Percentiles rank a stretch among this genome's conserved stretches.
These are phyloP conservation scores for Polyploca ridens DNA, from an alignment of 2,888 invertebrate genomes.

Conservation along the genomic window DNA sequence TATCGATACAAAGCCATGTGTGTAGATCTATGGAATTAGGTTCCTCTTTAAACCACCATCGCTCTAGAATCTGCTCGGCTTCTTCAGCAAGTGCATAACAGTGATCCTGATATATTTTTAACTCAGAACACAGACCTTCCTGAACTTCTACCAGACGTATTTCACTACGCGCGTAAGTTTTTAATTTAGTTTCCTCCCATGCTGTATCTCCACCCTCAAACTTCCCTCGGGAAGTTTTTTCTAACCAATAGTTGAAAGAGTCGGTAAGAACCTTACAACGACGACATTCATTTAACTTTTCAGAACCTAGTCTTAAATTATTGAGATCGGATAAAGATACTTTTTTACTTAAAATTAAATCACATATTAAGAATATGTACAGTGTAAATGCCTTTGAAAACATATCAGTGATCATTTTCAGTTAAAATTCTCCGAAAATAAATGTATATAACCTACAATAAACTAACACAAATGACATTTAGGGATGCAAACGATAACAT, in stretches of 20 bases:
- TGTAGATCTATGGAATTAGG: conserved; percentile 67
- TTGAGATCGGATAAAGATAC: conserved; percentile 30
- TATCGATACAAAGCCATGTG: conserved; percentile 91
- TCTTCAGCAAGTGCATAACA: conserved; percentile 93
- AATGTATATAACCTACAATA: no score
- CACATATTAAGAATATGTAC: conserved; percentile 36
- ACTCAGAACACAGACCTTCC: conserved; percentile 91
- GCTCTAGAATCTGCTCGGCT: conserved; percentile 91
- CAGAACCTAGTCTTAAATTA: conserved; percentile 18
- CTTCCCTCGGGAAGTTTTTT: conserved; percentile 92
- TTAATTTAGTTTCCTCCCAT: conserved; percentile 95
- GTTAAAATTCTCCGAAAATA: conserved; percentile 20
- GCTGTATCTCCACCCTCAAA: conserved; percentile 97
- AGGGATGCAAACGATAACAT: no score
- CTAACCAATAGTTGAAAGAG: conserved; percentile 91
- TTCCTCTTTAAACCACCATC: conserved; percentile 93
- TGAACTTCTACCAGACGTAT: conserved; percentile 96
- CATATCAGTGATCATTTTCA: conserved; percentile 20
- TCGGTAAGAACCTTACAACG: conserved; percentile 89
- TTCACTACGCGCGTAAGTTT: conserved; percentile 94
- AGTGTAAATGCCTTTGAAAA: conserved; percentile 31
- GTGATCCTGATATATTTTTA: conserved; percentile 89
- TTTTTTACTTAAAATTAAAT: conserved; percentile 42
- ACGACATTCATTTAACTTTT: conserved; percentile 81
- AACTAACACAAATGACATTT: no score